Base-by-base conservation (phyloP, 2,888 invertebrate genomes). In the Orthosia gracilis region DNA sequence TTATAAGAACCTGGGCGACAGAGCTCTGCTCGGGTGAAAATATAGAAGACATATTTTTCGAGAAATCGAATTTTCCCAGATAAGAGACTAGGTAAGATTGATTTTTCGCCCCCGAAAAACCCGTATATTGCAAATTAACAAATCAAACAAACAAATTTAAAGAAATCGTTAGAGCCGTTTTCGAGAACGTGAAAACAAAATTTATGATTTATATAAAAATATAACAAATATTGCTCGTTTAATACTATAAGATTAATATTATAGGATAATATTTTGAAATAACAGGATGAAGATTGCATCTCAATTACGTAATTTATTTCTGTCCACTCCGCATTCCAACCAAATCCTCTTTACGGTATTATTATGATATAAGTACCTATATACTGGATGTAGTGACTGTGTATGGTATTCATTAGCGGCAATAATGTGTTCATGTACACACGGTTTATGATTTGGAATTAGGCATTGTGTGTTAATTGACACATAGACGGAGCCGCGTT, bases 391-490 rank as follows among this genome's bases (percentile, higher is more conserved):
- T 40, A 45, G 81, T 52, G 50, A 15, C 15, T 52, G 12, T 55
- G 17, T 67, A 54, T 52, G 45, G 23, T 59, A 26, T 55, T 67
- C 63, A 80, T 69, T 84, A 59, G 23, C 47, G 17, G 9, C 17
- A 54, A 55, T 80, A 80, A 80, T 81, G 68, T 84, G 31, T 62
- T 58, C 76, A 65, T 68, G 65, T 66, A 63, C 50, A 67, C 23
- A 26, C 13, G 58, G 73, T 84, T 80, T 80, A 80, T 80, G 54
- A 80, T 80, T 67, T 57, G 26, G 49, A 67, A 64, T 80, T 69
- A 69, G 62, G 65, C 67, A 66, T 74, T 69, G 50, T 59, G 62
- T 69, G 13, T 58, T 80, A 69, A 84, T 80, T 76, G 85, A 76
- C 50, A 77, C 50, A 40, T 70, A 47, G 31, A 62, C 23, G 47